phyloP scores from a whole-genome alignment of 2,888 invertebrate species.

The Euzetes globulus region DNA sequence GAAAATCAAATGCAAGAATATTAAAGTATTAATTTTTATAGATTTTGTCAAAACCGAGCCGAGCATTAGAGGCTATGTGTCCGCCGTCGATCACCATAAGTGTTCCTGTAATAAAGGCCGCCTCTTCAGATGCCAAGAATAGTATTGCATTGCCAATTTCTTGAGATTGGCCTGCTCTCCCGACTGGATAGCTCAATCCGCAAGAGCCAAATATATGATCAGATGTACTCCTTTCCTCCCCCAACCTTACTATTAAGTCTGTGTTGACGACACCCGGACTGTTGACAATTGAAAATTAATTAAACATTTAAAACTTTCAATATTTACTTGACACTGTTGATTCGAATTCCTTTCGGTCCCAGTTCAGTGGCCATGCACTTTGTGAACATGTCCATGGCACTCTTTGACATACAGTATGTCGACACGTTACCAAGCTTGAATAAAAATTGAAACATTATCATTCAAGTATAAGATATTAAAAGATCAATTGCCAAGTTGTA shows the following conservation, averaged over 20 bases:
- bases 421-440: neutral
- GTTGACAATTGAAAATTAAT: neutral
- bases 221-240: too few species aligned
- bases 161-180: too few species aligned
- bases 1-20: too few species aligned
- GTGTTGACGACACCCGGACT: neutral
- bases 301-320: neutral
- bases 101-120: neutral
- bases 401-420: neutral
- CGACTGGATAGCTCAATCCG: neutral
- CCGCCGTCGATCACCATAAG: neutral
- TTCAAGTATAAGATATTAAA: too few species aligned
- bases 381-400: neutral
- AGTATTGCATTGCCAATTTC: too few species aligned
- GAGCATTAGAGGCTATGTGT: neutral
- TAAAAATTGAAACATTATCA: too few species aligned
- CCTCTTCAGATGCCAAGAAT: neutral
- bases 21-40: too few species aligned
- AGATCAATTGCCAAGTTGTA: neutral
- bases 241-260: neutral
- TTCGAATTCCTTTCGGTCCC: neutral
- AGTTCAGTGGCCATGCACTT: neutral
- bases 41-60: too few species aligned
- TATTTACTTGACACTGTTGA: neutral
- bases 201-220: neutral